These are phyloP conservation scores for Drosophila paranaensis DNA, from an alignment of 2,888 invertebrate species.

Conservation along the genomic window DNA sequence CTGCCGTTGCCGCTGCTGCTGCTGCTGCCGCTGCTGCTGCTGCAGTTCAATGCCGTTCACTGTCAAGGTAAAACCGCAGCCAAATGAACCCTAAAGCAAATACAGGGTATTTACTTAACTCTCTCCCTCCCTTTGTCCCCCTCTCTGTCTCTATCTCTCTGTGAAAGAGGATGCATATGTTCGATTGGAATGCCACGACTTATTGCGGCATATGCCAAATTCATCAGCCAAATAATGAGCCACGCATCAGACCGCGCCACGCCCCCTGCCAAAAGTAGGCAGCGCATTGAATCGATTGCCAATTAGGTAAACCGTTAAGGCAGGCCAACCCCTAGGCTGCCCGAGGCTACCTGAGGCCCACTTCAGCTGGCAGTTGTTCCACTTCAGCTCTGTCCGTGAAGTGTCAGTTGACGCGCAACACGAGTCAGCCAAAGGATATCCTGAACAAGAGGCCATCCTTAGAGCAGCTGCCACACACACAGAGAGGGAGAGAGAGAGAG, in stretches of 20 bases:
- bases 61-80: constrained; percentile 68
- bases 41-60: constrained; percentile 62
- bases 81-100: constrained; percentile 2
- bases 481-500: too few relatives aligned
- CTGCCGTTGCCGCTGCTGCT: constrained; percentile 5
- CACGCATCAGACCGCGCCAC: background rate
- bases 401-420: constrained; percentile 71
- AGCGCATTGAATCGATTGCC: constrained; percentile 64
- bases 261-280: constrained; percentile 7
- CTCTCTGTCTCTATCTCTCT: too few relatives aligned
- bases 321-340: constrained; percentile 25
- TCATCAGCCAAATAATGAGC: constrained; percentile 34
- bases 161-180: constrained; percentile 42
- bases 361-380: constrained; percentile 9
- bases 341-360: constrained; percentile 61
- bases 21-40: constrained; percentile 18
- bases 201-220: constrained; percentile 68
- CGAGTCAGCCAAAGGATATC: constrained; percentile 62
- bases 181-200: constrained; percentile 45
- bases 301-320: constrained; percentile 61
- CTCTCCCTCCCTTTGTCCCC: too few relatives aligned
- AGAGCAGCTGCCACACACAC: constrained; percentile 34
- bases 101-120: background rate
- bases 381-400: constrained; percentile 18
- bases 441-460: constrained; percentile 32